Evolutionary conservation across 2,888 invertebrate species (phyloP).

Genomic region (Monochamus alternatus): DNA sequence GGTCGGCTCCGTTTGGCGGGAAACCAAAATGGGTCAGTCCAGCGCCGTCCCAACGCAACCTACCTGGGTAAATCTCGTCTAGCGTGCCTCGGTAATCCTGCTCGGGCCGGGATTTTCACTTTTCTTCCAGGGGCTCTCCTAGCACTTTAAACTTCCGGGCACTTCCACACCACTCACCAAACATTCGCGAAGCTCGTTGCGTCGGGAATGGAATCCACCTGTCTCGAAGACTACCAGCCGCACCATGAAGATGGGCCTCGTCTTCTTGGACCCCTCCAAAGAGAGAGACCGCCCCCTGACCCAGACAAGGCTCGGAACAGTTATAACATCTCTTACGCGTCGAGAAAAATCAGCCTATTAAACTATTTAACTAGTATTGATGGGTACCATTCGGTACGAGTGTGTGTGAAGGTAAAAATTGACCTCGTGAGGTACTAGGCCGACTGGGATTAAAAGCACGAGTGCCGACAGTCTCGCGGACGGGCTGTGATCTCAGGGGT

Average conservation of each 20-base stretch:
- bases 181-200: slow-evolving; percentile 64
- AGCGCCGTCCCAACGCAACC: background rate
- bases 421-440: background rate
- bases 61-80: slow-evolving; percentile 33
- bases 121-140: background rate
- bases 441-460: no score
- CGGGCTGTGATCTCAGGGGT: no score
- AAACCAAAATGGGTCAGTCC: background rate
- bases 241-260: slow-evolving; percentile 56
- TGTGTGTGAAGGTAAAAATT: slow-evolving; percentile 3
- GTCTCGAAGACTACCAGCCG: slow-evolving; percentile 64
- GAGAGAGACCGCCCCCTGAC: slow-evolving; percentile 73
- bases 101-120: slow-evolving; percentile 32
- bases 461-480: no score
- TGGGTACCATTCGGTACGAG: slow-evolving; percentile 42
- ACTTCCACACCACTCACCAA: slow-evolving; percentile 52
- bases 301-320: slow-evolving; percentile 74
- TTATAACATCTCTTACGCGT: slow-evolving; percentile 71
- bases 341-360: slow-evolving; percentile 54
- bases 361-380: slow-evolving; percentile 50
- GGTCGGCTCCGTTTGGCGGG: slow-evolving; percentile 32
- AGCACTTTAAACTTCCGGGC: slow-evolving; percentile 38
- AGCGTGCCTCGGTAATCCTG: slow-evolving; percentile 32
- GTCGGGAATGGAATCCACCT: slow-evolving; percentile 71
- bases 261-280: slow-evolving; percentile 60